Conservation (phyloP, 2,113 vertebrate species). For the Laticauda colubrina region DNA sequence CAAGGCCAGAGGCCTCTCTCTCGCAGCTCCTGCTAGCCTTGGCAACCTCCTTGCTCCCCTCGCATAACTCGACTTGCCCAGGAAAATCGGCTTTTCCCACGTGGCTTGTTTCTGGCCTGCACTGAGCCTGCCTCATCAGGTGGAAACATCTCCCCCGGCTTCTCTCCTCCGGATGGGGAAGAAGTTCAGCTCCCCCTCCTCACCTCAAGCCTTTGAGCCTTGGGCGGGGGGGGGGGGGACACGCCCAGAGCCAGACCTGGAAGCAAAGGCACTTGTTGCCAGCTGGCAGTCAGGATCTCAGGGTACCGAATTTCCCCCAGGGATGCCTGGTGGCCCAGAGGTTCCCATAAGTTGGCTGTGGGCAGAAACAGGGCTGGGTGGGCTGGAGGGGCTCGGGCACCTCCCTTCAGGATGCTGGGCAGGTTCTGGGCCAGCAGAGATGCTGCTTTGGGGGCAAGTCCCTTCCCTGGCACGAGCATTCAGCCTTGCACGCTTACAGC, state of each 20-base stretch:
- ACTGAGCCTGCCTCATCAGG: too few relatives aligned
- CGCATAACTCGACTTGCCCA: too few relatives aligned
- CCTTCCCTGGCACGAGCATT: background rate
- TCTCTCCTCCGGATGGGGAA: too few relatives aligned
- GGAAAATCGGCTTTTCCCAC: background rate
- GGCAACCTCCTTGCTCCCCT: too few relatives aligned
- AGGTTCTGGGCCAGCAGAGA: background rate
- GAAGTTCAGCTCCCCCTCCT: too few relatives aligned
- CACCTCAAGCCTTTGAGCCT: too few relatives aligned
- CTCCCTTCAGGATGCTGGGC: background rate
- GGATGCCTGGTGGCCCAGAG: background rate
- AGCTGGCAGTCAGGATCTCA: background rate
- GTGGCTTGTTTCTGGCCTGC: too few relatives aligned
- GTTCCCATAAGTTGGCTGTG: background rate
- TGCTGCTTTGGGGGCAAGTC: background rate
- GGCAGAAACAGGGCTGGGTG: background rate
- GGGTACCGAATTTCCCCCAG: background rate
- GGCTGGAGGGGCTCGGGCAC: background rate
- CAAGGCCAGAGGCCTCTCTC: too few relatives aligned
- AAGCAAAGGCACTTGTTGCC: background rate
- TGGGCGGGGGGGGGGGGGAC: too few relatives aligned
- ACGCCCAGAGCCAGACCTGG: too few relatives aligned
- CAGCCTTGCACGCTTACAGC: background rate
- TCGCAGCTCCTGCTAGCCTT: background rate
- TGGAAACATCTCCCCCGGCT: too few relatives aligned